Base-by-base conservation (phyloP, 2,113 vertebrate genomes). In the Nannospalax galili region DNA sequence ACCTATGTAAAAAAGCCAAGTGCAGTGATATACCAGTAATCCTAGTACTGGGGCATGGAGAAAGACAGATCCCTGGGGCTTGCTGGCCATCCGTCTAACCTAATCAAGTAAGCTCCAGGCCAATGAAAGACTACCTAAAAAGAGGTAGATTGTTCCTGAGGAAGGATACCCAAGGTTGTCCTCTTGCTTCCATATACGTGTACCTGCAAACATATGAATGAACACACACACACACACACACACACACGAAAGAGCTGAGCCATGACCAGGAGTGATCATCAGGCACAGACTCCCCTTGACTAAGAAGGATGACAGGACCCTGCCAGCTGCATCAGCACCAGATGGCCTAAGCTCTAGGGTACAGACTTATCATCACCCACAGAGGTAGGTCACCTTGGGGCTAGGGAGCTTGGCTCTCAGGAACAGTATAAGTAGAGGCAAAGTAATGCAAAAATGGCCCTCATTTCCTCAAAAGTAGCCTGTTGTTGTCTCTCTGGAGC, bases 381-480 rank as follows among this genome's bases (percentile, higher is more conserved):
- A 11, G 72, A 65, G 90, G 58, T 88, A 77, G 30, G 74, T 78
- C n/a, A 81, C 89, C 89, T 92, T 91, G 79, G 87, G 89, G 73
- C 75, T 48, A 7, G n/a, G 45, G 69, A 88, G 85, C 86, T 28
- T 85, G 82, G 88, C 89, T 96, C 80, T 95, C 79, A 84, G 70
- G 15, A 80, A n/a, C 87, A 94, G 70, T 37, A 67, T 35, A 2
- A 64, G 32, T 42, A 19, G 48, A 90, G 75, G 64, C 62, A 65
- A 93, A 92, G 80, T 58, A 70, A 97, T 92, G 88, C 74, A 92
- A 72, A 94, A 82, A 37, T 72, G 82, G 89, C 75, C 84, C 62
- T 95, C 45, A 28, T 84, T 97, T 96, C 94, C 93, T 96, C 5
- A 9, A 92, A 90, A 96, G 95, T 62, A 95, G 93, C 32, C 88